Evolutionary conservation across 1,140 invertebrate genomes (phyloP).

Genomic region (Procambarus clarkii): DNA sequence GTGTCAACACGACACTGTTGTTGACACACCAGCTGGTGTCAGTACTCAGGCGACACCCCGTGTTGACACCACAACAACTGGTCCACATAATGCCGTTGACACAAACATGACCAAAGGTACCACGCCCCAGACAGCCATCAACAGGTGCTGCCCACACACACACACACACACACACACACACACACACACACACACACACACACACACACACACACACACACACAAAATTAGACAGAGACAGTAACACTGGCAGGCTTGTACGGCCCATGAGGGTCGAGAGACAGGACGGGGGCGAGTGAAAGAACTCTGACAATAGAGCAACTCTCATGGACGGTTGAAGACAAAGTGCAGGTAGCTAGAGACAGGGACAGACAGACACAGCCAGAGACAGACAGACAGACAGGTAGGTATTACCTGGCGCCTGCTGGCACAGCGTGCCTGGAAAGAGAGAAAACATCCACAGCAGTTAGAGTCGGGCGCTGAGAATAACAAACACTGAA

Average conservation of each 20-base stretch:
- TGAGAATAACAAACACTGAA: neutral
- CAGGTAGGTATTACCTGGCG: slow-evolving; percentile 41
- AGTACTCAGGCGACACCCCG: no score
- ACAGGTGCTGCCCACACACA: neutral
- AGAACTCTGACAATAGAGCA: no score
- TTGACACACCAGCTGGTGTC: no score
- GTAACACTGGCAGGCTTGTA: neutral
- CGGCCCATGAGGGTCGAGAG: no score
- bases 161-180: neutral
- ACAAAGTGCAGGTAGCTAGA: no score
- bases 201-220: neutral
- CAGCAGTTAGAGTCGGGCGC: slow-evolving; percentile 27
- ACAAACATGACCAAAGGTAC: neutral
- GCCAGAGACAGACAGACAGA: neutral
- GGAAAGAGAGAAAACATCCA: slow-evolving; percentile 37
- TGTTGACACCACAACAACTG: no score
- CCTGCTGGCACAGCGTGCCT: slow-evolving; percentile 52
- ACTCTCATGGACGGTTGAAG: no score
- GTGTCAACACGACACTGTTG: no score
- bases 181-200: neutral
- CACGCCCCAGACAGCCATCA: neutral
- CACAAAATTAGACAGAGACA: neutral
- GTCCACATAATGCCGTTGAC: no score
- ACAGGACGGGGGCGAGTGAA: no score
- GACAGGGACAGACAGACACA: neutral